phyloP scores from a whole-genome alignment of 1,140 invertebrate genomes.

The Wasmannia auropunctata region DNA sequence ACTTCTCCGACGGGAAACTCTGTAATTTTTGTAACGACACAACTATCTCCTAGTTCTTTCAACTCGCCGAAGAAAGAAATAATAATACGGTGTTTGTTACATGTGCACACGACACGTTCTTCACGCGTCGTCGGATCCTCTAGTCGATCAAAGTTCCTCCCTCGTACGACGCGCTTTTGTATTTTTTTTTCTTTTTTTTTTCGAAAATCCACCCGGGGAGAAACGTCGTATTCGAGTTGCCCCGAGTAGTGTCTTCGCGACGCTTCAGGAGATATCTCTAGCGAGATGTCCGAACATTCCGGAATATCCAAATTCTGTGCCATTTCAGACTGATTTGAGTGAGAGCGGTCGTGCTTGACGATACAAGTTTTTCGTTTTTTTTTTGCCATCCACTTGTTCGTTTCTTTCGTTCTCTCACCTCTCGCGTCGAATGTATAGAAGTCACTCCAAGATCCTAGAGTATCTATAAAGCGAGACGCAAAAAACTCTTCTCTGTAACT shows the following conservation, averaged over 20 bases:
- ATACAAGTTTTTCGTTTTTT: background rate
- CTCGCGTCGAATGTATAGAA: background rate
- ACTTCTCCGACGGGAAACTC: background rate
- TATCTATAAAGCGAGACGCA: constrained; percentile 16
- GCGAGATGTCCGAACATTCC: background rate
- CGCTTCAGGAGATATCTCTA: background rate
- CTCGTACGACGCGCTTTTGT: background rate
- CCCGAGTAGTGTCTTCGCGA: background rate
- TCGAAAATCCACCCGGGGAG: background rate
- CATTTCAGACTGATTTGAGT: background rate
- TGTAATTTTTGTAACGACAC: constrained; percentile 32
- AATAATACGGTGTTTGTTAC: background rate
- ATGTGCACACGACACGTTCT: background rate
- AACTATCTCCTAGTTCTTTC: background rate
- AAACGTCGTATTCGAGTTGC: background rate
- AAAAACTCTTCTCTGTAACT: constrained; percentile 26
- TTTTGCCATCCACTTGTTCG: background rate
- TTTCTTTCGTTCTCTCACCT: background rate
- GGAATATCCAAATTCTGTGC: background rate
- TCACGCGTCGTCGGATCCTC: constrained; percentile 50
- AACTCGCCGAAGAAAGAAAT: background rate
- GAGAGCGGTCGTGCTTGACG: background rate
- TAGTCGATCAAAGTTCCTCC: constrained; percentile 60
- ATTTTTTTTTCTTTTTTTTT: constrained; percentile 12
- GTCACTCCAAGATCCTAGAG: constrained; percentile 27